A percentile compares a stretch with the other conserved stretches of the same genome.
Conservation (phyloP, 2,888 invertebrate genomes). For the Cyclophora albipunctata region DNA sequence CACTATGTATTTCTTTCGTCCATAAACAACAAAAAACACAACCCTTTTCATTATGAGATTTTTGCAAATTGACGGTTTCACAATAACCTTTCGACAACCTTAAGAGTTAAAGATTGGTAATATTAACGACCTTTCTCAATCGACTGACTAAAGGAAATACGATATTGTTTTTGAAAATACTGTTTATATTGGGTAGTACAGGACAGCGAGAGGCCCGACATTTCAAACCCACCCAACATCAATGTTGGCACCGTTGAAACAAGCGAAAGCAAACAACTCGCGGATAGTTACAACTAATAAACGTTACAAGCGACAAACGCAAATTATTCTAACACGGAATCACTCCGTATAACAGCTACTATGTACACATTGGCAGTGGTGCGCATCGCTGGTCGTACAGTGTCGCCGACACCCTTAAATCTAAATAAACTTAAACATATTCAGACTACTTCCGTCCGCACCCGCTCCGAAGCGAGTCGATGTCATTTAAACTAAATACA, state of each 20-base stretch:
- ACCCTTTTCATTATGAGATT: too few species aligned
- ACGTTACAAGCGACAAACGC: constrained; percentile 31
- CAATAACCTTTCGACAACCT: too few species aligned
- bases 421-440: constrained; percentile 34
- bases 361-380: constrained; percentile 70
- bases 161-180: too few species aligned
- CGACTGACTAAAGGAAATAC: too few species aligned
- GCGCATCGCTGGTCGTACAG: constrained; percentile 60
- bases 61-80: too few species aligned
- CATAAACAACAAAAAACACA: too few species aligned
- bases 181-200: background rate
- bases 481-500: constrained; percentile 19
- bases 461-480: constrained; percentile 15
- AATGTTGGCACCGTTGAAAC: constrained; percentile 25
- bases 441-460: constrained; percentile 41
- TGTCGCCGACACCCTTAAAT: constrained; percentile 14
- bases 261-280: constrained; percentile 21
- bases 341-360: constrained; percentile 34
- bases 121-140: too few species aligned
- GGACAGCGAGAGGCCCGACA: constrained; percentile 6
- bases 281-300: constrained; percentile 29
- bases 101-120: too few species aligned
- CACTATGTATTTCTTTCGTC: too few species aligned
- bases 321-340: constrained; percentile 39
- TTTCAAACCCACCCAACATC: constrained; percentile 1